Evolutionary conservation across 1,140 invertebrate genomes (phyloP).

Genomic region (Lordiphosa clarofinis): DNA sequence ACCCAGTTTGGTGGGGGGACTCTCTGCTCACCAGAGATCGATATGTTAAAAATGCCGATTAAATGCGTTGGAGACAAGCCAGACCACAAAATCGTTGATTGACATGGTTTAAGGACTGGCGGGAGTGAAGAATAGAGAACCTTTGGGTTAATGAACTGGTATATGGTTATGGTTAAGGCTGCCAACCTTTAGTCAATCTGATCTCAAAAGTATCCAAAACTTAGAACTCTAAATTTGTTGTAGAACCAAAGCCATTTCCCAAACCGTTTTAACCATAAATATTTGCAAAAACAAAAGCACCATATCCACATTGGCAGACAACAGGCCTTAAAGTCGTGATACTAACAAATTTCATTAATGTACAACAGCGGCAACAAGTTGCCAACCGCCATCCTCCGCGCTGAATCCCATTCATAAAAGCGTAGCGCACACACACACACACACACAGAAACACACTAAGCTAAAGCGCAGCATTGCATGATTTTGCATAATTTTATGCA

Average conservation of each 20-base stretch:
- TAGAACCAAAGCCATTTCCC: no score
- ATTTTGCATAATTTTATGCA: conserved; percentile 79
- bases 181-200: no score
- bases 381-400: conserved; percentile 14
- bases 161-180: no score
- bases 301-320: conserved; percentile 58
- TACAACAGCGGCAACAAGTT: conserved; percentile 76
- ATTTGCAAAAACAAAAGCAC: conserved; percentile 19
- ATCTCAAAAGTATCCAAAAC: no score
- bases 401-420: conserved; percentile 67
- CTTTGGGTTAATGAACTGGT: conserved; percentile 18
- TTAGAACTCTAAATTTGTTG: no score
- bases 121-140: conserved; percentile 30
- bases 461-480: conserved; percentile 59
- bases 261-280: no score
- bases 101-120: conserved; percentile 60
- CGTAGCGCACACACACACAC: conserved; percentile 36
- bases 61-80: conserved; percentile 51
- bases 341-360: conserved; percentile 78
- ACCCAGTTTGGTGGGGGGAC: conserved; percentile 38
- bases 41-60: conserved; percentile 73
- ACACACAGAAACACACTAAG: conserved; percentile 75
- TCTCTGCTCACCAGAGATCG: conserved; percentile 46
- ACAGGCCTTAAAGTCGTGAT: conserved; percentile 75
- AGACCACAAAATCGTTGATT: conserved; percentile 60